Conservation (phyloP, 2,888 invertebrate species). For the Amorpha juglandis region DNA sequence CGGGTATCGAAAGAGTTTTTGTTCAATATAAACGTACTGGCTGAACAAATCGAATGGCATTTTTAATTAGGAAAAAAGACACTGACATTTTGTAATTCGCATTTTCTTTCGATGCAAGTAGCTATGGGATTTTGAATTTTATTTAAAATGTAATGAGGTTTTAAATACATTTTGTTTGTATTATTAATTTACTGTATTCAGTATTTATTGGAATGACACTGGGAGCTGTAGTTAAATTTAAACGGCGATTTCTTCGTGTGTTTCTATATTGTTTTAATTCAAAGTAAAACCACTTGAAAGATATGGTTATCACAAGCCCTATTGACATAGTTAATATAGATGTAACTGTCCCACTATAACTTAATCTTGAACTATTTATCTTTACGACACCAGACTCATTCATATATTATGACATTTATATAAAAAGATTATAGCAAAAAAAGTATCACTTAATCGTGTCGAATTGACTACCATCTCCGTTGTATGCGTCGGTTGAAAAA, state of each 20-base stretch:
- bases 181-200: background rate
- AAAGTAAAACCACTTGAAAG: too few species aligned
- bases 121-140: background rate
- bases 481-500: too few species aligned
- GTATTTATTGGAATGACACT: constrained; percentile 18
- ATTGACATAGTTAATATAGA: too few species aligned
- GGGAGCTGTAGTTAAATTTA: background rate
- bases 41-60: constrained; percentile 59
- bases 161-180: background rate
- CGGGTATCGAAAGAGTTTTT: constrained; percentile 12
- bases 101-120: constrained; percentile 4
- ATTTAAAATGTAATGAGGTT: background rate
- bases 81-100: constrained; percentile 21
- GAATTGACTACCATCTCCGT: too few species aligned
- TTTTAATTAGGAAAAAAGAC: constrained; percentile 46
- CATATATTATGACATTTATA: too few species aligned
- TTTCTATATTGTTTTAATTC: too few species aligned
- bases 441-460: too few species aligned
- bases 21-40: constrained; percentile 48
- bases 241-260: background rate
- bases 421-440: too few species aligned
- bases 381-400: too few species aligned
- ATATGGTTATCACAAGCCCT: too few species aligned
- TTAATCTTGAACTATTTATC: too few species aligned
- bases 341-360: too few species aligned